Percentiles rank a stretch among this genome's conserved stretches.
These are phyloP conservation scores for Coremacera marginata DNA, from an alignment of 2,888 invertebrate species.

Conservation along the genomic window DNA sequence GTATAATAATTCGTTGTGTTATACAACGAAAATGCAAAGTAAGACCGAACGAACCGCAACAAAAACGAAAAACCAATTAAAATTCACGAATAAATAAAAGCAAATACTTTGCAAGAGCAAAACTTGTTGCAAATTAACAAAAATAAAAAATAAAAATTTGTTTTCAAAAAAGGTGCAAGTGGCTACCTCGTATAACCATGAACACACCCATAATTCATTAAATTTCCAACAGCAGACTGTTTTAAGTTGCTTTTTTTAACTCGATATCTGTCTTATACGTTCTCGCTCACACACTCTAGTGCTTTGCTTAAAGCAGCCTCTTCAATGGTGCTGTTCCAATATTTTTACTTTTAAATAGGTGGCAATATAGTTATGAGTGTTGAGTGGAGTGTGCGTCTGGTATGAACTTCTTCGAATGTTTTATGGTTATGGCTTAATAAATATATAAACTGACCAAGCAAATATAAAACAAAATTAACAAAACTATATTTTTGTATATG, in stretches of 20 bases:
- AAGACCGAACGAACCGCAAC: background rate
- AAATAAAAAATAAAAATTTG: no score
- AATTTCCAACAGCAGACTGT: no score
- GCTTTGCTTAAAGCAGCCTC: background rate
- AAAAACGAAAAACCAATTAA: constrained; percentile 1
- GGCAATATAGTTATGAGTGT: background rate
- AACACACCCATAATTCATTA: no score
- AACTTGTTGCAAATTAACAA: background rate
- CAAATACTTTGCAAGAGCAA: background rate
- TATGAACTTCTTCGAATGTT: no score
- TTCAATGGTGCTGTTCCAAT: background rate
- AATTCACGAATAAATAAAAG: background rate
- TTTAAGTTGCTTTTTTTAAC: background rate
- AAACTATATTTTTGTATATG: background rate
- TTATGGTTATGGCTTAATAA: no score
- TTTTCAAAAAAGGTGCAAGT: no score
- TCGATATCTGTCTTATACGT: no score
- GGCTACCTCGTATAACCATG: no score
- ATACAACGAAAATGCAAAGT: background rate
- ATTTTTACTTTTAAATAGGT: background rate
- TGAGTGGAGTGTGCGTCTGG: background rate
- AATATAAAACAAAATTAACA: background rate
- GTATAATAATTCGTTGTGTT: no score
- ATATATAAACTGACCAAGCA: no score
- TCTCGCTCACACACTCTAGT: background rate